Evolutionary conservation across 2,113 vertebrate genomes (phyloP).

Genomic region (Sinosuthora webbiana): DNA sequence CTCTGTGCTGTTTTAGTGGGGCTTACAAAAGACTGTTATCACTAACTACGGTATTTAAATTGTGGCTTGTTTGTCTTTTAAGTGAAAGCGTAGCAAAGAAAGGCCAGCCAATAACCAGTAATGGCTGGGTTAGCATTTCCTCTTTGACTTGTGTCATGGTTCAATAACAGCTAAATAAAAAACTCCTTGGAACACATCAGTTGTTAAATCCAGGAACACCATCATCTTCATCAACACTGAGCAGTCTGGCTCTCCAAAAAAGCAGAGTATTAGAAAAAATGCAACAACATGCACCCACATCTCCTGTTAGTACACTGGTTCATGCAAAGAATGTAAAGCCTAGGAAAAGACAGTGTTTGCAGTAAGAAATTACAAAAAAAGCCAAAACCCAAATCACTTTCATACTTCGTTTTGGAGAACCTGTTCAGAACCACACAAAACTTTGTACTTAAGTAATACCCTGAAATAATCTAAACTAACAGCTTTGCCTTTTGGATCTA

Average conservation of each 20-base stretch:
- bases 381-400: not conserved
- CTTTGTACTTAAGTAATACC: not conserved
- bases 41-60: not conserved
- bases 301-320: slow-evolving; percentile 37
- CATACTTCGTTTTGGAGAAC: not conserved
- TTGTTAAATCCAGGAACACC: not conserved
- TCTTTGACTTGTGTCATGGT: not conserved
- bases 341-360: slow-evolving; percentile 66
- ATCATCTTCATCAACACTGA: not conserved
- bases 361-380: slow-evolving; percentile 44
- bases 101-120: not conserved
- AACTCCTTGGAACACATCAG: not conserved
- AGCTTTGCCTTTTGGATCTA: not conserved
- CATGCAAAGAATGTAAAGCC: slow-evolving; percentile 43
- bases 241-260: not conserved
- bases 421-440: not conserved
- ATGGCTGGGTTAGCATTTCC: not conserved
- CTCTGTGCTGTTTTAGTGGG: not conserved
- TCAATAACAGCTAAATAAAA: not conserved
- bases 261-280: slow-evolving; percentile 30
- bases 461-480: not conserved
- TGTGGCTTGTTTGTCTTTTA: not conserved
- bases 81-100: not conserved
- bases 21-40: not conserved
- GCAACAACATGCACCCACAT: slow-evolving; percentile 5